Evolutionary conservation across 2,888 invertebrate species (phyloP).

Genomic region (Orthonychiurus folsomi): DNA sequence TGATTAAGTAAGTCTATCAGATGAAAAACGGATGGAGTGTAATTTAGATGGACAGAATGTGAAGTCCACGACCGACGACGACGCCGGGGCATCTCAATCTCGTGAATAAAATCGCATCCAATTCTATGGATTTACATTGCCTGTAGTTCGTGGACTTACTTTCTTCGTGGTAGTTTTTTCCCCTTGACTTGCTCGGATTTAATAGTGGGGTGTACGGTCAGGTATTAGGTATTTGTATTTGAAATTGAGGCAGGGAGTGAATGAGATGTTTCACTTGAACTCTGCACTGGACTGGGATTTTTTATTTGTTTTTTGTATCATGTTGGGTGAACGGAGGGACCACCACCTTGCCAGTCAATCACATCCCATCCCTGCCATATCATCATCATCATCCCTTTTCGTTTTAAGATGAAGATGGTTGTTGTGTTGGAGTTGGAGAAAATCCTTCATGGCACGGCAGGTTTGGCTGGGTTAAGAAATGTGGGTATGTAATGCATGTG

Average conservation of each 20-base stretch:
- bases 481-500: too few relatives aligned
- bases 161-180: too few relatives aligned
- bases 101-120: background rate
- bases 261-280: slow-evolving; percentile 1
- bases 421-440: too few relatives aligned
- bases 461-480: too few relatives aligned
- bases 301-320: background rate
- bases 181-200: too few relatives aligned
- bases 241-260: background rate
- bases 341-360: slow-evolving; percentile 1
- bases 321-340: background rate
- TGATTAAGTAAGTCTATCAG: slow-evolving; percentile 1
- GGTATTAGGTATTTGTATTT: background rate
- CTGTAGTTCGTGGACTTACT: too few relatives aligned
- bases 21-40: background rate
- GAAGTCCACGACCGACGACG: background rate
- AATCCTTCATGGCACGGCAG: too few relatives aligned
- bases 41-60: background rate
- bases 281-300: too few relatives aligned
- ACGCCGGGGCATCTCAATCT: background rate
- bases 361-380: too few relatives aligned
- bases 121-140: background rate
- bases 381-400: too few relatives aligned
- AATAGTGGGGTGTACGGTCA: background rate
- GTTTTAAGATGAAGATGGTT: too few relatives aligned